Base-by-base conservation (phyloP, 92 coral and sea anemone species). In the Paramuricea clavata region DNA sequence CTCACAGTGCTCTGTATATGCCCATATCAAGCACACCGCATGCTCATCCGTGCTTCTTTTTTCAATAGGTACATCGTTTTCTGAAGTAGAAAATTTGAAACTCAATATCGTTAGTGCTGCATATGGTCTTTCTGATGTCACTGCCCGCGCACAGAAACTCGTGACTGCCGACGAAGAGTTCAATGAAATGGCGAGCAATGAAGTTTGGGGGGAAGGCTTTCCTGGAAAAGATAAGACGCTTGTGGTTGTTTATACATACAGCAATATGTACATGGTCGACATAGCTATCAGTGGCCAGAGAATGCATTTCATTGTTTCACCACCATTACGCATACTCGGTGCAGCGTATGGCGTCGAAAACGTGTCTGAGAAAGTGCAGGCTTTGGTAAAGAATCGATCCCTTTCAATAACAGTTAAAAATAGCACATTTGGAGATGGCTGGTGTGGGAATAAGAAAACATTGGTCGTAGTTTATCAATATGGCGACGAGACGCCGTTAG, bases 391-490 rank as follows among this genome's bases (percentile, higher is more conserved):
- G 19, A 54, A 54, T 13, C 11, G 62, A 0, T 54, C 62, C 6
- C 8, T 54, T 5, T 19, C 23, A 21, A 23, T 8, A 19, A 19
- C 23, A 17, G 62, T 23, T 2, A 54, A 54, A 0, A 21, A 54
- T 54, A 19, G 6, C 7, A 54, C 62, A 54, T 54, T 54, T 54
- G 62, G 26, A 19, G 62, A 54, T 23, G 26, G 25, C 6, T 54
- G 62, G 62, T 6, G 25, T 54, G 1, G 62, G 62, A 19, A 5
- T 1, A 19, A 21, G 23, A 54, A 54, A 54, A 54, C 25, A 2
- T 54, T 54, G 62, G 62, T 54, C 25, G 22, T 54, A 19, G 62
- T 54, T 54, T 54, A 54, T 54, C 62, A 54, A 21, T 54, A 54
- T 23, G 62, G 62, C 62, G 62, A 21, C 2, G 62, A 54, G 62